These are phyloP conservation scores for Bucco capensis DNA, from an alignment of 2,113 vertebrate species.

Conservation along the genomic window DNA sequence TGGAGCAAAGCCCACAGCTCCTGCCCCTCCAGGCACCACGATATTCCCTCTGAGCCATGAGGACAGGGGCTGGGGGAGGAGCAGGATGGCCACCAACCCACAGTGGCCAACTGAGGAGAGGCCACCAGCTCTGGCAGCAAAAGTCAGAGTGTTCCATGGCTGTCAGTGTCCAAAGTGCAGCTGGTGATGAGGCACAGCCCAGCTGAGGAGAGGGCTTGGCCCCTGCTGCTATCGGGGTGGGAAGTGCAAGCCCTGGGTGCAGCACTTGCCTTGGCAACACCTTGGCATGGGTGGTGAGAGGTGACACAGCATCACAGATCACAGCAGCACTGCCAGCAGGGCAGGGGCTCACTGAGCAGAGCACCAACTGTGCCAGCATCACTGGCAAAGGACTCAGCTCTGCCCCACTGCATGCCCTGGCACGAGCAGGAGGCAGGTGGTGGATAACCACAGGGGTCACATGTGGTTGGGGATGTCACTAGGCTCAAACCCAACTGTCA, in stretches of 20 bases:
- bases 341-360: background rate
- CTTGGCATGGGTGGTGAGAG: background rate
- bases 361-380: background rate
- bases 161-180: background rate
- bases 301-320: rapidly evolving
- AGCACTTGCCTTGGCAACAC: background rate
- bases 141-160: background rate
- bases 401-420: background rate
- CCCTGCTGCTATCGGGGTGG: background rate
- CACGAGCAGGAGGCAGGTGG: background rate
- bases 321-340: rapidly evolving
- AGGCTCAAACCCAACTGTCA: background rate
- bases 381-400: rapidly evolving
- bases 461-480: rapidly evolving
- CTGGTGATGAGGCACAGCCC: background rate
- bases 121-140: background rate
- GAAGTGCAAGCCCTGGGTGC: rapidly evolving
- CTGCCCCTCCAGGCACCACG: too few relatives aligned
- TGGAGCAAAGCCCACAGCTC: background rate
- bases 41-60: rapidly evolving
- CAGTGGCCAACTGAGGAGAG: rapidly evolving
- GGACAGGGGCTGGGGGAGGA: background rate
- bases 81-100: background rate
- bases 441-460: background rate
- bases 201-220: background rate